Conservation (phyloP, 1,140 invertebrate species). For the Nomia melanderi region DNA sequence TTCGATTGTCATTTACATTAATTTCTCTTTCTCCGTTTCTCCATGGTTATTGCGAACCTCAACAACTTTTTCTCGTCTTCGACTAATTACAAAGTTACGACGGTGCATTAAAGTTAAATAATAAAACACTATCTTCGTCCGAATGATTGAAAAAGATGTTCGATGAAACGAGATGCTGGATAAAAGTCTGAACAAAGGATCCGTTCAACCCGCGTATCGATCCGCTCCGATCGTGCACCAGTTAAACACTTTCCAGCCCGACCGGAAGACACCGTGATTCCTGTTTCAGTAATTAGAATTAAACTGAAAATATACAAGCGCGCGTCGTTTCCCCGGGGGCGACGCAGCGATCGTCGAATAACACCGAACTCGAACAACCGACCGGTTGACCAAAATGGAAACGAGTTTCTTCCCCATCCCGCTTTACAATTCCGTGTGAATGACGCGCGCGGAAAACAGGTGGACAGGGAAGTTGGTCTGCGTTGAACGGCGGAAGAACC, state of each 20-base stretch:
- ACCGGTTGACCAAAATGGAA: slow-evolving; percentile 40
- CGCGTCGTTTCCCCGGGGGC: background rate
- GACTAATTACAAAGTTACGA: too few relatives aligned
- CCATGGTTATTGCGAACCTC: background rate
- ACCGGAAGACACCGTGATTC: background rate
- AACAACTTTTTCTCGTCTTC: too few relatives aligned
- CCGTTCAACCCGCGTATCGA: too few relatives aligned
- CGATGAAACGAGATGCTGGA: too few relatives aligned
- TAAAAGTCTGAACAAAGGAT: too few relatives aligned
- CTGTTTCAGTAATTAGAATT: slow-evolving; percentile 10
- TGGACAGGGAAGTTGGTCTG: slow-evolving; percentile 42
- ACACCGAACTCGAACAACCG: slow-evolving; percentile 8
- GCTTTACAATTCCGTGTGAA: slow-evolving; percentile 54
- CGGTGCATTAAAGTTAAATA: too few relatives aligned
- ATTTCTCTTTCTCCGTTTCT: background rate
- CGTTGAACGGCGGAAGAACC: slow-evolving; percentile 44
- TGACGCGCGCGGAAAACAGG: slow-evolving; percentile 51
- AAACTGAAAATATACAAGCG: slow-evolving; percentile 9
- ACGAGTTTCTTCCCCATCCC: slow-evolving; percentile 49
- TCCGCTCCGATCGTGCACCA: background rate
- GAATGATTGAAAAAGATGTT: too few relatives aligned
- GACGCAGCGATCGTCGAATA: background rate
- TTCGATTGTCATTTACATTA: background rate
- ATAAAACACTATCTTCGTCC: too few relatives aligned
- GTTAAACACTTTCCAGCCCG: too few relatives aligned